Evolutionary conservation across 2,113 vertebrate species (phyloP), one percentile per base, ranked within the genome.

Genomic region (Anguilla rostrata): DNA sequence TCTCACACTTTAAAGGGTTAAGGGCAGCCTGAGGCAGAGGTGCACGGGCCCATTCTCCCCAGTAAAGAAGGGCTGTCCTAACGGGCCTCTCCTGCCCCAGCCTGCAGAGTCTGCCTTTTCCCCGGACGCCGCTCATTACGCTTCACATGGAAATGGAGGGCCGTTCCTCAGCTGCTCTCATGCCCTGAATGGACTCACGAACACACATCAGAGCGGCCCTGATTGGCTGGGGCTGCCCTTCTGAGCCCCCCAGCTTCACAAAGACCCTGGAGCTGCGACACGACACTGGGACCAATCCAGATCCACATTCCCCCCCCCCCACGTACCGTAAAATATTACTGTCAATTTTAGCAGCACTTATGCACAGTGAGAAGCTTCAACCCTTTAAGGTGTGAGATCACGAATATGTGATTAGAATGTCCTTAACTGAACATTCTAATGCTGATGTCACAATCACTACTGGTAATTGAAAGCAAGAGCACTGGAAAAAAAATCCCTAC

Each of bases 131-230:
- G 4, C 26, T n/a, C 26, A 71, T 26, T 9, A 1, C 26, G 3
- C 26, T n/a, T 92, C 89, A 91, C 90, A 94, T 93, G 93, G 91
- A 94, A 94, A 94, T 95, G 80, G 94, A 93, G 87, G 93, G 91
- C 90, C 91, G 34, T 93, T 94, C 92, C 91, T 95, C 94, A 95
- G 92, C 89, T 78, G 87, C 89, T 92, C 91, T 90, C 91, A 89
- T 85, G 89, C 90, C 88, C 91, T 92, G 91, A 89, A 93, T 94
- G 91, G 91, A 92, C 89, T 89, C 88, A 86, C 92, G 92, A 92
- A 94, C 93, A 93, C 90, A 90, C 92, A 93, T 91, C 91, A 91
- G 92, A 90, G 87, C 86, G 87, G 89, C 89, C 90, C 88, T 86
- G 90, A 91, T 92, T 88, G 86, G 92, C 85, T 89, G 83, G 90